These are phyloP conservation scores for Pararge aegeria DNA, from an alignment of 1,140 invertebrate species.

Conservation along the genomic window DNA sequence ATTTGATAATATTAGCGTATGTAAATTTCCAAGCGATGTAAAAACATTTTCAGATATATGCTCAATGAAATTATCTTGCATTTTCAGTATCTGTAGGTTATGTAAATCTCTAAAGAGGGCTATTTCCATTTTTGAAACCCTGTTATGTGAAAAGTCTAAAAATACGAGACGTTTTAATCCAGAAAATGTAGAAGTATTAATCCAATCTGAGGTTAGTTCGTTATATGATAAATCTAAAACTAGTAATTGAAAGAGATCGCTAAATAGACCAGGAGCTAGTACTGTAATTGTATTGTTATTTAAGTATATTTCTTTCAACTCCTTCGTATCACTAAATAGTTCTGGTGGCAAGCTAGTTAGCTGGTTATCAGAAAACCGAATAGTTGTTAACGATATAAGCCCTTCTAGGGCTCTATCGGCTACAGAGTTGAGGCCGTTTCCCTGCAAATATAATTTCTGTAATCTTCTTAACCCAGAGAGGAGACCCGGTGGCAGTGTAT, in stretches of 20 bases:
- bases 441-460: constrained; percentile 83
- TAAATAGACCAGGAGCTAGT: constrained; percentile 91
- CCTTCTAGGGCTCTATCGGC: constrained; percentile 91
- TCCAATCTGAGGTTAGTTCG: constrained; percentile 92
- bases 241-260: constrained; percentile 88
- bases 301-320: constrained; percentile 90
- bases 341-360: constrained; percentile 90
- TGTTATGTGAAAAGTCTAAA: constrained; percentile 90
- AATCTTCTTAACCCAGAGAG: constrained; percentile 86
- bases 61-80: constrained; percentile 92
- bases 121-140: constrained; percentile 88
- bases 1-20: constrained; percentile 91
- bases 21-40: constrained; percentile 88
- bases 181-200: constrained; percentile 91
- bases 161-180: constrained; percentile 90
- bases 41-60: constrained; percentile 91
- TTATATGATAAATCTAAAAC: constrained; percentile 93
- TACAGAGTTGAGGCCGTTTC: constrained; percentile 87
- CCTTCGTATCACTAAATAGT: constrained; percentile 89
- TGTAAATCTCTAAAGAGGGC: constrained; percentile 90
- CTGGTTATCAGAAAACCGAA: constrained; percentile 91
- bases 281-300: constrained; percentile 94
- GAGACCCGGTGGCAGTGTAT: constrained; percentile 87
- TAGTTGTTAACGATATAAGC: constrained; percentile 85
- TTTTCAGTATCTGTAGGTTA: constrained; percentile 89